These are phyloP conservation scores for Parazoanthus darwini DNA, from an alignment of 92 coral and sea anemone genomes.

Conservation along the genomic window DNA sequence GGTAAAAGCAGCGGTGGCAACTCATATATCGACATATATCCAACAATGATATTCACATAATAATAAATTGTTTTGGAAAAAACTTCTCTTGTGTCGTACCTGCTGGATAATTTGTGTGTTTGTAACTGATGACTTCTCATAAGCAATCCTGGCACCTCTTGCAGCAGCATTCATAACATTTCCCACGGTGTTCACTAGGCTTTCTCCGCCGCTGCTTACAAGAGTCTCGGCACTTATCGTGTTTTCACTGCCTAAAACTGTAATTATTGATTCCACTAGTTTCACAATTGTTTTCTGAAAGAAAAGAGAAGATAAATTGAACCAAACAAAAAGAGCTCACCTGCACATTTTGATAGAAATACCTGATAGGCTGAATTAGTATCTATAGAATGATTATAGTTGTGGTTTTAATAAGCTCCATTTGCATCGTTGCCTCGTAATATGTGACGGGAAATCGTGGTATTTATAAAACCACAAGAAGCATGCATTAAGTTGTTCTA, in stretches of 20 bases:
- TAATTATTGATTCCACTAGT: slow-evolving; percentile 9
- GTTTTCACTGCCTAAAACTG: not conserved
- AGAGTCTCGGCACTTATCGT: not conserved
- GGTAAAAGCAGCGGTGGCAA: no score
- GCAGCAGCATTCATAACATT: slow-evolving; percentile 39
- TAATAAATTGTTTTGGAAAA: no score
- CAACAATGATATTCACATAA: no score
- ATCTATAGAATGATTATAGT: no score
- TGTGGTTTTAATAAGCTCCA: no score
- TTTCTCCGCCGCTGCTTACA: not conserved
- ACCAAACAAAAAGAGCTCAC: not conserved
- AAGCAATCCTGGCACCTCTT: not conserved
- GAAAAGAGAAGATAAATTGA: not conserved
- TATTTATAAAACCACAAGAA: no score
- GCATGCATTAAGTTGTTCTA: no score
- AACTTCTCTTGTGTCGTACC: not conserved
- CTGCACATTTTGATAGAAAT: not conserved
- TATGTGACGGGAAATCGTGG: no score
- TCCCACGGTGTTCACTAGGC: slow-evolving; percentile 2
- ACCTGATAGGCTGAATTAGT: no score
- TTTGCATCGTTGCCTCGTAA: no score
- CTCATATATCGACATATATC: no score
- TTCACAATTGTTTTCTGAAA: slow-evolving; percentile 7
- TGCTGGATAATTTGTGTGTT: not conserved
- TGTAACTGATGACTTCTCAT: not conserved